Base-by-base conservation (phyloP, 2,113 vertebrate species). In the Cygnus buccinator region DNA sequence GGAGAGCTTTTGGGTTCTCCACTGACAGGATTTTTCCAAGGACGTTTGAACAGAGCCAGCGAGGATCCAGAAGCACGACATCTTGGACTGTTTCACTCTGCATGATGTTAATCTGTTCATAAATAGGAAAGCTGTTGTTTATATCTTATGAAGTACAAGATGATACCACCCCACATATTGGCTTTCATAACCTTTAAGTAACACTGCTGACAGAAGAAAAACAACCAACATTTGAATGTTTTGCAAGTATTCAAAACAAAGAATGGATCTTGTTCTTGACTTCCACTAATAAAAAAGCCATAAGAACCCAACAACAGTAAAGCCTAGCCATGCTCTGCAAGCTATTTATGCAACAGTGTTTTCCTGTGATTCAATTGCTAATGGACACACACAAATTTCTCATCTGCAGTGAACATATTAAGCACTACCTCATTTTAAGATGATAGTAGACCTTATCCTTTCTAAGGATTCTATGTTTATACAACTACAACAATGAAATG, bases 11-110 rank as follows among this genome's bases (percentile, higher is more conserved):
- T 3, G 99, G 99, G 18, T 98, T 99, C 97, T 99, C 99, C 63
- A 99, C 97, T 0, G 99, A 99, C 4, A 99, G 98, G 91, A 99
- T 98, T 94, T 98, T 99, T 84, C 98, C 99, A 43, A 99, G 98
- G 67, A 99, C 97, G 19, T 93, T 98, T 97, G 98, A 98, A 97
- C 99, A 99, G 55, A 99, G 98, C 99, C 99, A 99, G 73, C 99
- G 98, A 20, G 99, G 99, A 96, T 99, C 99, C 97, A 99, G 96
- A 67, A 99, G 98, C n/a, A 99, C 98, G 29, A 99, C 99, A 5
- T 99, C 99, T 98, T 99, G 99, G 39, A 99, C 99, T 2, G 99
- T 99, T 97, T 99, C 99, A 85, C 99, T 99, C 98, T 99, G 99
- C 98, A 99, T 99, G 96, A 99, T 99, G 97, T 99, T 99, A 93